phyloP scores from a whole-genome alignment of 1,140 invertebrate species.

The Drosophila ficusphila region DNA sequence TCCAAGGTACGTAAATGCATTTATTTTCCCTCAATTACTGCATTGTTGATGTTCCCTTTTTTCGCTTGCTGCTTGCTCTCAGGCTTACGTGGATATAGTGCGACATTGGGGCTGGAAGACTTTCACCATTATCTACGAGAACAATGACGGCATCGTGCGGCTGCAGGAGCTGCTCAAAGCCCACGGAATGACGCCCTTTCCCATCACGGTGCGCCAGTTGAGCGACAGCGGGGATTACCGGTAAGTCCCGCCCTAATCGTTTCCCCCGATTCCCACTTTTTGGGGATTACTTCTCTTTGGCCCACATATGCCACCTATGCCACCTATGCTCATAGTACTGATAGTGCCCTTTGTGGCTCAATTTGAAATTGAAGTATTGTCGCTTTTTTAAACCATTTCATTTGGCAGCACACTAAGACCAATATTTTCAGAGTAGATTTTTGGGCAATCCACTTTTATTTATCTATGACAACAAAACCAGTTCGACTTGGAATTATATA shows the following conservation, averaged over 20 bases:
- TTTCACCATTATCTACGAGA: slow-evolving; percentile 98
- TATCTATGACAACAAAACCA: too few relatives aligned
- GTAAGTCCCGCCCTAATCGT: slow-evolving; percentile 84
- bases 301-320: not conserved
- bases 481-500: too few relatives aligned
- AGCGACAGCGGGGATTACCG: slow-evolving; percentile 92
- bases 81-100: slow-evolving; percentile 96
- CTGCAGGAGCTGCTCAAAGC: slow-evolving; percentile 96
- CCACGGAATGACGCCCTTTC: slow-evolving; percentile 92
- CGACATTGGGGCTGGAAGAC: slow-evolving; percentile 95
- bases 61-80: slow-evolving; percentile 52
- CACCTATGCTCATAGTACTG: not conserved
- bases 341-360: not conserved
- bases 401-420: too few relatives aligned
- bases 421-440: too few relatives aligned
- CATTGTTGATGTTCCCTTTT: slow-evolving; percentile 23
- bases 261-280: not conserved
- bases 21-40: not conserved
- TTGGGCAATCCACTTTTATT: too few relatives aligned
- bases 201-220: slow-evolving; percentile 91
- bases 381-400: too few relatives aligned
- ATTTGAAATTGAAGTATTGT: not conserved
- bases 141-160: slow-evolving; percentile 95
- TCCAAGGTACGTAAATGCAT: slow-evolving; percentile 88
- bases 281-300: not conserved